Percentiles rank a stretch among this genome's conserved stretches.
Evolutionary conservation across 2,113 vertebrate genomes (phyloP).

Genomic region (Dendrocopos noguchii): DNA sequence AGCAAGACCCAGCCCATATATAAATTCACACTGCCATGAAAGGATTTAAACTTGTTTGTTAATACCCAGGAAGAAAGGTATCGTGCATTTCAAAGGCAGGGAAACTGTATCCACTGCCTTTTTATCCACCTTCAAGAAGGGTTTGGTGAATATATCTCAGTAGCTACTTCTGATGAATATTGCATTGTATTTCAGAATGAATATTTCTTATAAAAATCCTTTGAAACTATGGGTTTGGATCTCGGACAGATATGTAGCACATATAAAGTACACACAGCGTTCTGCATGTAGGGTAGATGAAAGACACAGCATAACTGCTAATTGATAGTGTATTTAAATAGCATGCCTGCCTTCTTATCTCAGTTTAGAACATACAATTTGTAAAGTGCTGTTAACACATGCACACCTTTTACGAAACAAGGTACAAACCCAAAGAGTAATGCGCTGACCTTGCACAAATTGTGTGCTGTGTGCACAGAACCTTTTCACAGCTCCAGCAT

Average conservation of each 20-base stretch:
- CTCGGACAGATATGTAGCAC: not conserved
- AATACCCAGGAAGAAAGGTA: not conserved
- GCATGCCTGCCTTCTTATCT: accelerated
- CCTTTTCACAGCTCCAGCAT: not conserved
- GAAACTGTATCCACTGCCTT: not conserved
- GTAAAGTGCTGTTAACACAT: accelerated
- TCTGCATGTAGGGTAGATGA: not conserved
- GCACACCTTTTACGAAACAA: not conserved
- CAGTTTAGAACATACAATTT: not conserved
- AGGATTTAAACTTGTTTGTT: not conserved
- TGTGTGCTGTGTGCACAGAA: accelerated
- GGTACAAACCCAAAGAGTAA: not conserved
- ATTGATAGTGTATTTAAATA: not conserved
- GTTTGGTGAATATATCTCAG: not conserved
- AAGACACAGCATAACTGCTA: not conserved
- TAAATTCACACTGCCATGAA: accelerated
- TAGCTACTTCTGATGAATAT: not conserved
- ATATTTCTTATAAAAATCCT: not conserved
- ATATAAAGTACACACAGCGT: accelerated
- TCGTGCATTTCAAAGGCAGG: not conserved
- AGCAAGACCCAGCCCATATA: not conserved
- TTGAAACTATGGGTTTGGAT: not conserved
- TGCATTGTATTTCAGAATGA: not conserved
- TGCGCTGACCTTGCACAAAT: accelerated
- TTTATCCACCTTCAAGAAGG: not conserved